Base-by-base conservation (phyloP, 2,888 invertebrate species). In the Cetonia aurata region DNA sequence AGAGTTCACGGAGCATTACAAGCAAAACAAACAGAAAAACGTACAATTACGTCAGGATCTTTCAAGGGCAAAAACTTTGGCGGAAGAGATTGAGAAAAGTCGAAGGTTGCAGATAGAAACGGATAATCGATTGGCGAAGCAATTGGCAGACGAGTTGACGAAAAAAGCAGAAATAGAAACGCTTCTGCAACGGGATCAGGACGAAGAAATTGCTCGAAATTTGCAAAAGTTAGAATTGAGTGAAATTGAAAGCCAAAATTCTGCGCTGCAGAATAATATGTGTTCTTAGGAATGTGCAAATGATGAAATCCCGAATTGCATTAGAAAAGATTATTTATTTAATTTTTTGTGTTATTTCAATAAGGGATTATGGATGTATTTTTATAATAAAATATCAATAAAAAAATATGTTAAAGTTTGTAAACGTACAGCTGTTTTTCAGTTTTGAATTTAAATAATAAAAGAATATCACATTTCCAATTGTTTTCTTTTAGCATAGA, bases 1-100 rank as follows among this genome's bases (percentile, higher is more conserved):
- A 17, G 62, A 65, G 41, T 50, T 52, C 37, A 37, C 13, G 17
- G 50, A 65, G 17, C 62, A 50, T 50, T 65, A 65, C 62, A 46
- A 37, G 37, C 50, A 65, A 17, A 65, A 65, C 33, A 65, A 65
- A 25, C 41, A 52, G 37, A 65, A 50, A 17, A 65, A 65, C 12
- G 37, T 37, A 17, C 62, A 65, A 46, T 65, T 65, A 17, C 62
- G 62, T 37, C 37, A 65, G 33, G 62, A 65, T 65, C 33, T 65
- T 10, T 33, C 33, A n/a, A 50, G 62, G 37, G 62, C 62, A 41
- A 65, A 50, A 65, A 50, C 12, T 50, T 10, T 65, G 37, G 62
- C 62, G 37, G 13, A 65, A 50, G 62, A 65, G 48, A 37, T 65
- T 9, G 62, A 65, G n/a, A 19, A 65, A n/a, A 3, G 33, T 9